Evolutionary conservation across 2,888 invertebrate genomes (phyloP).

Genomic region (Drosophila kanekoi): DNA sequence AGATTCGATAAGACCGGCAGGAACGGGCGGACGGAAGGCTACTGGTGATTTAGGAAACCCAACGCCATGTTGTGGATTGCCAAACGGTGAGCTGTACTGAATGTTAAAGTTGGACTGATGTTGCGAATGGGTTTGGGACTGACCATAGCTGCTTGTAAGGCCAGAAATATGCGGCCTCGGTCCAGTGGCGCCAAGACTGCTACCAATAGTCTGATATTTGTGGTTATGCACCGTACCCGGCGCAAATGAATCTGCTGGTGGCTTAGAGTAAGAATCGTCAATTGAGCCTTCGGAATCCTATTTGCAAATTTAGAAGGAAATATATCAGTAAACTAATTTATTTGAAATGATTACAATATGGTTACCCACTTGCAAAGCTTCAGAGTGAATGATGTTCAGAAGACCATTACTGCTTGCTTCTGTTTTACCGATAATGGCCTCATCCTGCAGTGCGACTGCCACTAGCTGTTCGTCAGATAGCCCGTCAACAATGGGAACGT

Average conservation of each 20-base stretch:
- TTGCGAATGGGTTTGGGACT: slow-evolving; percentile 35
- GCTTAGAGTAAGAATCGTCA: slow-evolving; percentile 84
- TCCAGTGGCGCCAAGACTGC: slow-evolving; percentile 80
- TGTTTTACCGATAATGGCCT: slow-evolving; percentile 41
- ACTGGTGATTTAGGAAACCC: slow-evolving; percentile 86
- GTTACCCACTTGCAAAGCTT: slow-evolving; percentile 59
- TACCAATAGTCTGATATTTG: slow-evolving; percentile 74
- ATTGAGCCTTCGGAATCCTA: slow-evolving; percentile 81
- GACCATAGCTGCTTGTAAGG: slow-evolving; percentile 39
- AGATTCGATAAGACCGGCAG: slow-evolving; percentile 89
- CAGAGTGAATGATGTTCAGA: slow-evolving; percentile 73
- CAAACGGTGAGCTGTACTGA: slow-evolving; percentile 79
- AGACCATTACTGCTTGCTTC: slow-evolving; percentile 66
- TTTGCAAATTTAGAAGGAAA: not conserved
- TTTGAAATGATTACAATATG: slow-evolving; percentile 25
- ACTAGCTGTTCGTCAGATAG: slow-evolving; percentile 83
- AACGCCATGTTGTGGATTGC: slow-evolving; percentile 72
- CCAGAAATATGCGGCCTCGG: slow-evolving; percentile 39
- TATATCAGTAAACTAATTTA: not conserved
- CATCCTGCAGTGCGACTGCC: slow-evolving; percentile 82
- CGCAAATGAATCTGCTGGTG: slow-evolving; percentile 85
- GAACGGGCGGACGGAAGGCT: slow-evolving; percentile 91
- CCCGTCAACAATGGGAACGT: slow-evolving; percentile 66
- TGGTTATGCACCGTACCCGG: slow-evolving; percentile 78
- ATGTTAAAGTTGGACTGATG: slow-evolving; percentile 73